phyloP scores from a whole-genome alignment of 2,888 invertebrate genomes.

The Anaspis maculata region DNA sequence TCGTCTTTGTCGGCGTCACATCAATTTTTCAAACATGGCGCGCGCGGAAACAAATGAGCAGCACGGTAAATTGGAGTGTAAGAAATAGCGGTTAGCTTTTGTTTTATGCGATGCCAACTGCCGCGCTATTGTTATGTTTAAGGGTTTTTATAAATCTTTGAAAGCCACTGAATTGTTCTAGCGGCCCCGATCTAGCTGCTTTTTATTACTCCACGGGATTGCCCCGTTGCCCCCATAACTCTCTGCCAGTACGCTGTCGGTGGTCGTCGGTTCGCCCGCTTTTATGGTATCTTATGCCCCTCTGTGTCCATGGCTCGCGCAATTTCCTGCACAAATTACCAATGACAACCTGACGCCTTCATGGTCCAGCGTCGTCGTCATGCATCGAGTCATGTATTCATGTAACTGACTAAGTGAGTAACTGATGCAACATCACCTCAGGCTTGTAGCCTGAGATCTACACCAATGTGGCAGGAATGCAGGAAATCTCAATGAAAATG shows the following conservation, averaged over 20 bases:
- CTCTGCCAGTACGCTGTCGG: too few relatives aligned
- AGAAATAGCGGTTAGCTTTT: constrained; percentile 46
- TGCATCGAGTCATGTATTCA: too few relatives aligned
- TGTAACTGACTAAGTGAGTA: too few relatives aligned
- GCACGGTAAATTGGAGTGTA: constrained; percentile 42
- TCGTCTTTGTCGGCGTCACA: constrained; percentile 44
- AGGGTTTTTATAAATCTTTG: constrained; percentile 37
- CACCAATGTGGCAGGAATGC: too few relatives aligned
- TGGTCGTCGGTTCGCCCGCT: constrained; percentile 1
- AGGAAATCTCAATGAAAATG: too few relatives aligned
- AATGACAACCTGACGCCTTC: constrained; percentile 6
- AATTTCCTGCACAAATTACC: too few relatives aligned
- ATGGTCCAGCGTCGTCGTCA: too few relatives aligned
- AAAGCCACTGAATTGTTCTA: constrained; percentile 31
- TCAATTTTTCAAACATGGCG: constrained; percentile 45
- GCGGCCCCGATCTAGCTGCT: constrained; percentile 22
- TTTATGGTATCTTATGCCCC: too few relatives aligned
- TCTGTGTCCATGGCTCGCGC: too few relatives aligned
- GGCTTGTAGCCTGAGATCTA: too few relatives aligned
- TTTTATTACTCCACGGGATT: constrained; percentile 35
- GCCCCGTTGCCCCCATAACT: constrained; percentile 7
- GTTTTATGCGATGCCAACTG: constrained; percentile 44
- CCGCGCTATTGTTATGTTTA: constrained; percentile 41
- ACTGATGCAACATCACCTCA: too few relatives aligned
- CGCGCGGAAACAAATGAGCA: constrained; percentile 43